Conservation (phyloP, 2,113 vertebrate genomes). For the Elephas maximus region DNA sequence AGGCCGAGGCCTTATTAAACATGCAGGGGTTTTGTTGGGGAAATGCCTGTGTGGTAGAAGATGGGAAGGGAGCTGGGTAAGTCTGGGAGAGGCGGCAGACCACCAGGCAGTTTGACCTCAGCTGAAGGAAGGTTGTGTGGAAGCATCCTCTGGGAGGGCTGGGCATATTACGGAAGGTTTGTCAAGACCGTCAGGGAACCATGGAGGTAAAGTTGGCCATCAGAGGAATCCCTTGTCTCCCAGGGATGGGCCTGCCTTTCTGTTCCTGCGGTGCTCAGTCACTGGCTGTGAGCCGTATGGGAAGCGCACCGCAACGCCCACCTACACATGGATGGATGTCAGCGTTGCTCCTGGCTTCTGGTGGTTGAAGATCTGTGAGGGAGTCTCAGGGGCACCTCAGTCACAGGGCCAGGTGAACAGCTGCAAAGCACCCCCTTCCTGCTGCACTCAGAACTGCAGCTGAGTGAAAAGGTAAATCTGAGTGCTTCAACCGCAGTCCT, state of each 20-base stretch:
- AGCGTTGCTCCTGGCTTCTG: not conserved
- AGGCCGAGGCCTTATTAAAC: not conserved
- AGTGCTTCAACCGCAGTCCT: not conserved
- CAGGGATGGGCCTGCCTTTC: not conserved
- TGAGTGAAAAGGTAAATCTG: not conserved
- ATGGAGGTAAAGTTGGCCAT: not conserved
- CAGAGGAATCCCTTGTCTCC: not conserved
- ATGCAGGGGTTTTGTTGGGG: not conserved
- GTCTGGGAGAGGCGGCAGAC: not conserved
- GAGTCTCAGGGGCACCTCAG: not conserved
- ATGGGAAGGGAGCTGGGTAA: not conserved
- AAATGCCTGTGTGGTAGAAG: not conserved
- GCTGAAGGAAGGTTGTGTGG: not conserved
- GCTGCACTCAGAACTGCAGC: not conserved
- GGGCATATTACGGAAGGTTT: not conserved
- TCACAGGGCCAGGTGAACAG: not conserved
- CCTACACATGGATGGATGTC: not conserved
- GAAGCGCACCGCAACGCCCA: not conserved
- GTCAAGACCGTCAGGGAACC: not conserved
- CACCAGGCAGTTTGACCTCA: not conserved
- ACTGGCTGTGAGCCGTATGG: not conserved
- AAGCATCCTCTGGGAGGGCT: not conserved
- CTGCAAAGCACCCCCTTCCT: not conserved
- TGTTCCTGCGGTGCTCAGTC: not conserved
- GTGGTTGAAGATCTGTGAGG: not conserved